Conservation (phyloP, 2,797 vertebrate species). For the Alca torda region DNA sequence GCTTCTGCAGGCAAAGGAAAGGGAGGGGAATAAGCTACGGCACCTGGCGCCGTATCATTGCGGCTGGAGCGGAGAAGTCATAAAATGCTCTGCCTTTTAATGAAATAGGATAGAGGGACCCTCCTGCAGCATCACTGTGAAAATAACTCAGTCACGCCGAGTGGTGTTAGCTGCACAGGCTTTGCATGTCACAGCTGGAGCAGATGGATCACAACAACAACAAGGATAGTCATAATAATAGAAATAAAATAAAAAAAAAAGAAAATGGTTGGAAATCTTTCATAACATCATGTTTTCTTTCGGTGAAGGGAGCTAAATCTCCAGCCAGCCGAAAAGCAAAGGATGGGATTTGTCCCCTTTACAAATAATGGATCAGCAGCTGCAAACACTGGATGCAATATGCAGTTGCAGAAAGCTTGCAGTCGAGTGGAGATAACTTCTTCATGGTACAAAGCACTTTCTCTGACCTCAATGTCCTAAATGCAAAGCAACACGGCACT, state of each 20-base stretch:
- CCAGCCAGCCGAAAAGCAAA: conserved; percentile 1
- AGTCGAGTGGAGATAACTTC: conserved; percentile 48
- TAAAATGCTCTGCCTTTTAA: conserved; percentile 30
- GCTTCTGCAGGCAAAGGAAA: conserved; percentile 24
- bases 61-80: not conserved
- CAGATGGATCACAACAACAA: not conserved
- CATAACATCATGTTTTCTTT: not conserved
- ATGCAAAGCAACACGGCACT: conserved; percentile 21
- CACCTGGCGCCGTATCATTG: not conserved
- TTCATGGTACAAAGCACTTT: conserved; percentile 54
- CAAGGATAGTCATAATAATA: not conserved
- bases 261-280: not conserved
- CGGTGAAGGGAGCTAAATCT: not conserved
- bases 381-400: not conserved
- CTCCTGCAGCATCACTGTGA: not conserved
- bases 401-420: conserved; percentile 19
- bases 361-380: conserved; percentile 2
- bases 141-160: not conserved
- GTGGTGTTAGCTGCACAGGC: not conserved
- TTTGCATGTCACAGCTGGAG: conserved; percentile 2
- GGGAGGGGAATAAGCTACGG: not conserved
- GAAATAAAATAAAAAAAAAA: not conserved
- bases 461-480: conserved; percentile 27
- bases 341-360: not conserved
- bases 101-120: conserved; percentile 25